These are phyloP conservation scores for Erannis defoliaria DNA, from an alignment of 2,888 invertebrate species.

Conservation along the genomic window DNA sequence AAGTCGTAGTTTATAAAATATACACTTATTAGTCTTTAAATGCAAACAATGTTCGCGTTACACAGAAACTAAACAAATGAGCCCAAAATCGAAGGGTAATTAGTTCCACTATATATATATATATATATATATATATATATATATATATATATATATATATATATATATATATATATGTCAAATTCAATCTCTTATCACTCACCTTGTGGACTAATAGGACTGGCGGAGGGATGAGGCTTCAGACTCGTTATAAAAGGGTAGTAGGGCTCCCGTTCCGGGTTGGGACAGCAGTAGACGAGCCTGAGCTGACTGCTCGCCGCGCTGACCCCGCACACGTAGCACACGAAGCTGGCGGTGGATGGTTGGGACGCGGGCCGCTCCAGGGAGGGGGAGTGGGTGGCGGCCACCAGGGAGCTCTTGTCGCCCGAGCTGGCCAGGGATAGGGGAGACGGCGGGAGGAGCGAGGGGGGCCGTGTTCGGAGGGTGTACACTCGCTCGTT, in stretches of 20 bases:
- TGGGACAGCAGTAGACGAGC: constrained; percentile 93
- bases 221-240: constrained; percentile 93
- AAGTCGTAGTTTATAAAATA: too few species aligned
- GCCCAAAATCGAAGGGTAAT: too few species aligned
- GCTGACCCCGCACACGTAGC: constrained; percentile 95
- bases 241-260: constrained; percentile 95
- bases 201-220: constrained; percentile 96
- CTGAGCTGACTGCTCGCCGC: constrained; percentile 93
- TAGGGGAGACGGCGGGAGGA: constrained; percentile 79
- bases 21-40: too few species aligned
- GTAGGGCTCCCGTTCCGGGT: constrained; percentile 95
- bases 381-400: constrained; percentile 71
- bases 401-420: constrained; percentile 66
- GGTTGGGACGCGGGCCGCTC: constrained; percentile 66
- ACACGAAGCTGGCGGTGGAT: constrained; percentile 89
- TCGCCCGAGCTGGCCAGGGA: constrained; percentile 80
- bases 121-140: too few species aligned
- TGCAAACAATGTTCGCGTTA: too few species aligned
- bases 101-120: too few species aligned
- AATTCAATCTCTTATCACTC: constrained; percentile 38
- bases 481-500: constrained; percentile 93
- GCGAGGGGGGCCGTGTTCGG: constrained; percentile 90
- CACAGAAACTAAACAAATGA: too few species aligned
- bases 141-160: too few species aligned
- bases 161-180: too few species aligned